Evolutionary conservation across 2,797 vertebrate species (phyloP).

Genomic region (Tangara arthus): DNA sequence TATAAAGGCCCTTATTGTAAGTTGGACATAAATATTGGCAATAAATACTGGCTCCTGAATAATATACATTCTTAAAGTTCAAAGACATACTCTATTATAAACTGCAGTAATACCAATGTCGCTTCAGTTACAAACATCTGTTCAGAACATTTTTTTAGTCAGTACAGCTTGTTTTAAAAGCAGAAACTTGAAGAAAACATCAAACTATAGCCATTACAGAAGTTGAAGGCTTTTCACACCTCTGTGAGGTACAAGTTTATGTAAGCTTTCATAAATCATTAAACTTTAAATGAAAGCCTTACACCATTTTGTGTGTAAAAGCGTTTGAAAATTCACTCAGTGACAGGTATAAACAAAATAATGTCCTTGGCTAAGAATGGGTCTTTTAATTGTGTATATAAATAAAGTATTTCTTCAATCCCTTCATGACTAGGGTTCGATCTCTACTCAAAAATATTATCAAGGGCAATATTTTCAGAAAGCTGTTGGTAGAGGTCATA

Average conservation of each 20-base stretch:
- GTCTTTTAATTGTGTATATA: not conserved
- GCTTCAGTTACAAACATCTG: constrained; percentile 58
- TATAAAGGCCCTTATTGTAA: constrained; percentile 57
- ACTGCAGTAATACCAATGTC: not conserved
- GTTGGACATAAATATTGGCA: constrained; percentile 20
- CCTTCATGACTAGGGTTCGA: not conserved
- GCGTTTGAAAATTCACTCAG: not conserved
- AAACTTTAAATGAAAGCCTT: constrained; percentile 40
- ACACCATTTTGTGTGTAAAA: not conserved
- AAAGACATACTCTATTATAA: constrained; percentile 43
- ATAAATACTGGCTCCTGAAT: constrained; percentile 42
- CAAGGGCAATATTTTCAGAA: not conserved
- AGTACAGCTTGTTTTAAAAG: constrained; percentile 61
- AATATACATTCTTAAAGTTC: constrained; percentile 51
- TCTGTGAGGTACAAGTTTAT: constrained; percentile 44
- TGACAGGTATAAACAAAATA: constrained; percentile 1
- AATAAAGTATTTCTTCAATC: not conserved
- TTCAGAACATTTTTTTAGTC: constrained; percentile 63
- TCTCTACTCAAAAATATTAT: not conserved
- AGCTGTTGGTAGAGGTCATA: not conserved
- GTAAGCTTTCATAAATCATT: constrained; percentile 33
- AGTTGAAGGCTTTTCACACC: constrained; percentile 55
- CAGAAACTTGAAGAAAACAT: constrained; percentile 52
- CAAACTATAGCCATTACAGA: constrained; percentile 53
- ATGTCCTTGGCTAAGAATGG: not conserved